phyloP scores from a whole-genome alignment of 1,140 invertebrate species.

The Pollicipes pollicipes region DNA sequence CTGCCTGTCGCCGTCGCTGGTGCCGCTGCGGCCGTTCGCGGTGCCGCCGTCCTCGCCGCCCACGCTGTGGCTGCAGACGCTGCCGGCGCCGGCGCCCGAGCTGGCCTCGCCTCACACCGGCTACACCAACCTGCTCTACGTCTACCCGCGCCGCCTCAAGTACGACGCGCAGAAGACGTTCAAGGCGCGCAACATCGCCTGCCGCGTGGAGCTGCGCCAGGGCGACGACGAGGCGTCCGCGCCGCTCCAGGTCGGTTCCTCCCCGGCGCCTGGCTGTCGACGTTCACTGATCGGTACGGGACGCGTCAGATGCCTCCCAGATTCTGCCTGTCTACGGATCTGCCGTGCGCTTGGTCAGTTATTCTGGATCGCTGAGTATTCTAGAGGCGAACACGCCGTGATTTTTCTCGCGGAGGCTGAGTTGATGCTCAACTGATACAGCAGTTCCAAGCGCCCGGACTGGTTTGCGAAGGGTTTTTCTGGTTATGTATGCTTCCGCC shows the following conservation, averaged over 20 bases:
- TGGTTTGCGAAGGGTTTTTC: too few relatives aligned
- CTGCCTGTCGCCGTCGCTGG: constrained; percentile 55
- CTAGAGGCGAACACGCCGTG: too few relatives aligned
- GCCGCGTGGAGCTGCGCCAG: constrained; percentile 64
- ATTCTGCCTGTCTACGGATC: too few relatives aligned
- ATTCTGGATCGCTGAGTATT: too few relatives aligned
- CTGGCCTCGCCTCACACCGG: constrained; percentile 56
- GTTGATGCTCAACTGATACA: too few relatives aligned
- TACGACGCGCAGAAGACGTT: constrained; percentile 85
- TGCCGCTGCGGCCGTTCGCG: constrained; percentile 62
- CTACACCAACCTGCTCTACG: constrained; percentile 72
- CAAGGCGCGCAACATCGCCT: constrained; percentile 76
- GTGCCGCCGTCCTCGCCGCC: constrained; percentile 48
- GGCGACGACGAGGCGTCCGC: constrained; percentile 48
- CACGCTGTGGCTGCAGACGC: constrained; percentile 58
- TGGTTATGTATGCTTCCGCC: too few relatives aligned
- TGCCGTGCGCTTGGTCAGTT: too few relatives aligned
- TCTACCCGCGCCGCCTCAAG: constrained; percentile 66
- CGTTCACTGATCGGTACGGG: too few relatives aligned
- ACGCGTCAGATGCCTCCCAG: too few relatives aligned
- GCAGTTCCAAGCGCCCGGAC: too few relatives aligned
- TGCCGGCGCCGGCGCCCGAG: constrained; percentile 49
- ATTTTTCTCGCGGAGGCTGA: too few relatives aligned
- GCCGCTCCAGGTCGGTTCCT: constrained; percentile 43
- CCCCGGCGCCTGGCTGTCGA: constrained; percentile 49